Evolutionary conservation across 2,888 invertebrate species (phyloP), one percentile per base, ranked within the genome.

Genomic region (Nymphalis polychloros): DNA sequence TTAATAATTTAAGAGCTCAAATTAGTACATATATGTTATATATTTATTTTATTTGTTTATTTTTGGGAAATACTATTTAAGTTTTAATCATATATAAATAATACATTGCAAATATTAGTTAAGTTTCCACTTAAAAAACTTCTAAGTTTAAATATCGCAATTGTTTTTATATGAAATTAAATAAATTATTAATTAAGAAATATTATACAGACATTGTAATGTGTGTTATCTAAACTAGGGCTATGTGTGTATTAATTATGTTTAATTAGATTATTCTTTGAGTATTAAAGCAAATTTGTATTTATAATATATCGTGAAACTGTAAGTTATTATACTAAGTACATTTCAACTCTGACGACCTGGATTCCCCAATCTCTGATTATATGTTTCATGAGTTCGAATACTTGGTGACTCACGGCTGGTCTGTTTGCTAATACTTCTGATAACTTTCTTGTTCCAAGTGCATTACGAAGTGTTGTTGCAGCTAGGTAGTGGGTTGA

Each of bases 321-420:
- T 13, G 41, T 41, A 41, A 41, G 2, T 13, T 13, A 41, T 13
- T 41, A 41, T 41, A 41, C 13, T 13, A 41, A 41, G 41, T 63
- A 97, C 97, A 98, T 97, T 93, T 98, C 98, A 16, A 98, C 97
- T 71, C 97, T 93, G 82, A 97, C 96, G 10, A 97, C 96, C 89
- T 96, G 95, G 64, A 97, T 95, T 49, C 97, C 97, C 97, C 97
- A 97, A 1, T 96, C 95, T 80, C 95, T 95, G 0, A 97, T 97
- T 17, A 96, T 95, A 59, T 95, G 94, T 77, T 96, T 96, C 78
- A 97, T 89, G 4, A 94, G 94, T 23, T 93, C 81, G 85, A 96
- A 96, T 95, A 98, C 97, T 20, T 95, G 94, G 75, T 94, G 94
- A 41, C 97, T 96, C 72, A 98, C 96, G 10, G 95, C 95, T 79